Base-by-base conservation (phyloP, 1,140 invertebrate genomes). In the Scaptomyza pallida region DNA sequence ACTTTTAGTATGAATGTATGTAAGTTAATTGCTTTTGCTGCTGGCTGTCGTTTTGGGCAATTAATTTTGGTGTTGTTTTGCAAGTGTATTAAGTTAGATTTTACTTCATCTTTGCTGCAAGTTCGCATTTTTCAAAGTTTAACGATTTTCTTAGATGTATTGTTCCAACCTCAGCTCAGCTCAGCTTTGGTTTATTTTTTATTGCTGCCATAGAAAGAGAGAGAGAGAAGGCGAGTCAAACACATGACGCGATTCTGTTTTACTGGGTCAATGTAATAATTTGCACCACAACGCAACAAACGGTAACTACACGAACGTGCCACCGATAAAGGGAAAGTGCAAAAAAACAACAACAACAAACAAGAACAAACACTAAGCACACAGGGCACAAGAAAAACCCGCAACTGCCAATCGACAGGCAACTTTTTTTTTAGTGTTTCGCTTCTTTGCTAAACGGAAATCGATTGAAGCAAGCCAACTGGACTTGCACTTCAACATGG, bases 201-300 rank as follows among this genome's bases (percentile, higher is more conserved):
- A 30, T 9, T 30, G 26, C 26, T 30, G 8, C 26, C 9, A 30
- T 30, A n/a, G n/a, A n/a, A n/a, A n/a, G n/a, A n/a, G n/a, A n/a
- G n/a, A n/a, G n/a, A n/a, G n/a, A n/a, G n/a, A n/a, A n/a, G n/a
- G n/a, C 2, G 37, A 54, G 62, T 41, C 44, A 60, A 72, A 72
- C 68, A 68, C 47, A 61, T 62, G 54, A 56, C 43, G 44, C 62
- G 55, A 57, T 72, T 67, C 56, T 23, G 33, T 57, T 68, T 85
- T 86, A 88, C 44, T 88, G 62, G 81, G 81, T 85, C 81, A 85
- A 71, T 85, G 77, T 81, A 85, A 85, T 85, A 85, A 88, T 85
- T 88, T 81, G 77, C 70, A 80, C 64, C 77, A 61, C 63, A 85
- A 60, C 76, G 67, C 44, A 62, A 68, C 73, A 60, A 85, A 76